A percentile compares a stretch with the other conserved stretches of the same genome.
Evolutionary conservation across 1,140 invertebrate genomes (phyloP).

Genomic region (Dendrolimus kikuchii): DNA sequence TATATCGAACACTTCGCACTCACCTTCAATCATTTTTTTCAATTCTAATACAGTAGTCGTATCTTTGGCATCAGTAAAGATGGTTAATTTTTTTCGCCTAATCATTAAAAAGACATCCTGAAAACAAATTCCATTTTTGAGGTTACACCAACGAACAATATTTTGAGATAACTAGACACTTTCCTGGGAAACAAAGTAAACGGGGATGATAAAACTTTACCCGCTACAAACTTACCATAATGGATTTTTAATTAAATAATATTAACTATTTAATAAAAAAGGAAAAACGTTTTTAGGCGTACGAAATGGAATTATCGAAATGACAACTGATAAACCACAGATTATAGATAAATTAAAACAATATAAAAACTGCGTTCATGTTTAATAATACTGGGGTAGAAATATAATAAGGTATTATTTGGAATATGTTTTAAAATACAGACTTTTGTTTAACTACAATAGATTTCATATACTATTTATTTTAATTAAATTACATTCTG

Average conservation of each 20-base stretch:
- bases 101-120: constrained; percentile 99
- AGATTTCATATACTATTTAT: no score
- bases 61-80: constrained; percentile 98
- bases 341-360: constrained; percentile 1
- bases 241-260: constrained; percentile 51
- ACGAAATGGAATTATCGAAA: constrained; percentile 60
- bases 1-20: constrained; percentile 37
- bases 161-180: not conserved
- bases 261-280: constrained; percentile 53
- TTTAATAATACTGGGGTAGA: no score
- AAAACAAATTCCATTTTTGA: constrained; percentile 68
- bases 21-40: constrained; percentile 97
- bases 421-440: no score
- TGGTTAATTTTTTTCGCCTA: constrained; percentile 95
- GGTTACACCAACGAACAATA: constrained; percentile 38
- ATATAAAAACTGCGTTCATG: no score
- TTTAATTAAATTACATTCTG: no score
- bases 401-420: no score
- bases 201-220: no score
- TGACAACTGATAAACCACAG: constrained; percentile 38
- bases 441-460: no score
- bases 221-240: constrained; percentile 45
- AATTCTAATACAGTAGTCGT: constrained; percentile 93
- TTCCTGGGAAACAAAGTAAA: no score
- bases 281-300: constrained; percentile 58